Percentiles rank a stretch among this genome's conserved stretches.
phyloP scores from a whole-genome alignment of 2,113 vertebrate species.

The Austrofundulus limnaeus region DNA sequence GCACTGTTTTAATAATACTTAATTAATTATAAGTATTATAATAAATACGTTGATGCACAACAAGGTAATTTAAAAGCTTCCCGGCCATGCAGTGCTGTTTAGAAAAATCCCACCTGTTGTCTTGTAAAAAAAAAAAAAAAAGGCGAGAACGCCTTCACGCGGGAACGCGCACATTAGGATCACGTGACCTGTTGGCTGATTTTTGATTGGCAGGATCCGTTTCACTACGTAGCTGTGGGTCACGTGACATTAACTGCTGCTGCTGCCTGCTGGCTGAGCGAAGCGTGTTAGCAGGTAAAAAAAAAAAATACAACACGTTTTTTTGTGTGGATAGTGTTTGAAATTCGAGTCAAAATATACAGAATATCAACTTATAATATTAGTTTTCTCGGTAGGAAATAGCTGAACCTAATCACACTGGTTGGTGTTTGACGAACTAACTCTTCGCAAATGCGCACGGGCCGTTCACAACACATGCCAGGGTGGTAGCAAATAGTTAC shows the following conservation, averaged over 20 bases:
- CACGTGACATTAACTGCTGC: slow-evolving; percentile 78
- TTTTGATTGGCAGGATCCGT: slow-evolving; percentile 39
- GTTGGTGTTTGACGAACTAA: slow-evolving; percentile 10
- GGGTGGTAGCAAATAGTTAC: slow-evolving; percentile 19
- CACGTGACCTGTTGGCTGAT: slow-evolving; percentile 24
- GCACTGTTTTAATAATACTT: no score
- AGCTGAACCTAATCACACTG: no score
- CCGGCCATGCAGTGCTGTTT: neutral
- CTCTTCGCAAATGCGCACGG: slow-evolving; percentile 41
- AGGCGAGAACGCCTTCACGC: neutral
- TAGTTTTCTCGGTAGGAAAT: neutral
- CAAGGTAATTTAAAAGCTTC: no score
- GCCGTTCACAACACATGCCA: slow-evolving; percentile 67
- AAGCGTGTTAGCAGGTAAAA: slow-evolving; percentile 82
- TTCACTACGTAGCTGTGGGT: slow-evolving; percentile 58
- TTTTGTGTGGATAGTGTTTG: neutral
- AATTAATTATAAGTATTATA: no score
- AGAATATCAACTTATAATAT: fast-evolving
- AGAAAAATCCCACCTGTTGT: slow-evolving; percentile 20
- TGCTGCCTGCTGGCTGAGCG: slow-evolving; percentile 76
- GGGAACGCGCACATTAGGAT: slow-evolving; percentile 30
- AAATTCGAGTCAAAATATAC: fast-evolving
- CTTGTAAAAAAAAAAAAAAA: neutral
- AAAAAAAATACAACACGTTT: slow-evolving; percentile 26
- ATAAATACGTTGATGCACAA: no score